Base-by-base conservation (phyloP, 2,888 invertebrate species). In the Dryadula phaetusa region DNA sequence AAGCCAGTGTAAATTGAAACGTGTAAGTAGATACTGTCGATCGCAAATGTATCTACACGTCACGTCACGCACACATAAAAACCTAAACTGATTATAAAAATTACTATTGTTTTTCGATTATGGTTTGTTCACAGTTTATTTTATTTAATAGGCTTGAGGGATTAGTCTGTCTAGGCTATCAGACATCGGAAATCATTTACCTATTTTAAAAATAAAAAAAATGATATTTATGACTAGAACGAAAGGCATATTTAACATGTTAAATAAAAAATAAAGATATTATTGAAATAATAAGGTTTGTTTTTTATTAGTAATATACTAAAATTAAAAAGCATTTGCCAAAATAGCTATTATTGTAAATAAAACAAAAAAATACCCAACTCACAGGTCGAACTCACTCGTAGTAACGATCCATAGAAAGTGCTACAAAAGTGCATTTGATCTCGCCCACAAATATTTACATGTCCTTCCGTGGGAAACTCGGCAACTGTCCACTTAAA, bases 391-490 rank as follows among this genome's bases (percentile, higher is more conserved):
- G 56, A 22, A 32, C 4, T 5, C 34, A 20, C 40, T 14, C 34
- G 42, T 69, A 70, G 69, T 70, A 67, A 60, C 28, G 62, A 61
- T 53, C 10, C 12, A 20, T 20, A 54, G 46, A 62, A 52, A 79
- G 81, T 78, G 80, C 72, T 75, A 78, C 78, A 79, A 80, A 81
- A 82, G 81, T 82, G 83, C 84, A 83, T 83, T 82, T 78, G 81
- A 85, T 82, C 83, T 74, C 79, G 81, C 80, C 77, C 78, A 76
- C 74, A 82, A 87, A 87, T 81, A 87, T 87, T 87, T 85, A 82
- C 78, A 68, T 76, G 74, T 70, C 76, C 49, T 74, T 76, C 72
- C 76, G 77, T 80, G 81, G 77, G 81, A 70, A 71, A 66, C 67
- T 64, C 64, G 54, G 66, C 75, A 72, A 56, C 66, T 66, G 58